These are phyloP conservation scores for Gobionotothen gibberifrons DNA, from an alignment of 2,797 vertebrate genomes.

Conservation along the genomic window DNA sequence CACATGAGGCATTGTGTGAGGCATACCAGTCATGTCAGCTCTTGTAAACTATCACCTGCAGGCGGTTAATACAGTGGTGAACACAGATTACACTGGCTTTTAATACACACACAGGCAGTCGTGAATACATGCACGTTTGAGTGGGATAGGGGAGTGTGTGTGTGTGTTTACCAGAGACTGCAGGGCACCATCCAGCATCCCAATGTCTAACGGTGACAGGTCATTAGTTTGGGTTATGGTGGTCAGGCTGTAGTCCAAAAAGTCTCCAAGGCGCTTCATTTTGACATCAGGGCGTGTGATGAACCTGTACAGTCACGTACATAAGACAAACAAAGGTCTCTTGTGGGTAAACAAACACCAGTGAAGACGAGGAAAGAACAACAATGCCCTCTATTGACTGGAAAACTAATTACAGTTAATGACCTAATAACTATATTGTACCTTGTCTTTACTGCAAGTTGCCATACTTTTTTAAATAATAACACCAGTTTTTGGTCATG, in stretches of 20 bases:
- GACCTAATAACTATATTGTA: not conserved
- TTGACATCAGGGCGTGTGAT: conserved; percentile 94
- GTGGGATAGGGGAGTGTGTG: not conserved
- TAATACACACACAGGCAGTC: conserved; percentile 4
- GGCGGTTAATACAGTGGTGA: conserved; percentile 25
- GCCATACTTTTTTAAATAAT: not conserved
- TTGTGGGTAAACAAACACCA: conserved; percentile 3
- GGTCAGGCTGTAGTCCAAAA: conserved; percentile 93
- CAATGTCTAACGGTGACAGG: conserved; percentile 84
- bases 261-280: conserved; percentile 89
- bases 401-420: conserved; percentile 19
- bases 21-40: conserved; percentile 72
- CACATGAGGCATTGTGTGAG: conserved; percentile 53
- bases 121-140: not conserved
- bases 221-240: conserved; percentile 86
- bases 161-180: conserved; percentile 90
- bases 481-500: not conserved
- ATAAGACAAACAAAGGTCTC: conserved; percentile 19
- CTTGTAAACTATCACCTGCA: conserved; percentile 63
- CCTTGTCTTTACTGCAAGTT: not conserved
- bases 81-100: conserved; percentile 30
- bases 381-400: conserved; percentile 60
- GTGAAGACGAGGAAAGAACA: conserved; percentile 8
- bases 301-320: conserved; percentile 84
- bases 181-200: conserved; percentile 89